phyloP scores from a whole-genome alignment of 1,140 invertebrate genomes.

The Micrasema minimum region DNA sequence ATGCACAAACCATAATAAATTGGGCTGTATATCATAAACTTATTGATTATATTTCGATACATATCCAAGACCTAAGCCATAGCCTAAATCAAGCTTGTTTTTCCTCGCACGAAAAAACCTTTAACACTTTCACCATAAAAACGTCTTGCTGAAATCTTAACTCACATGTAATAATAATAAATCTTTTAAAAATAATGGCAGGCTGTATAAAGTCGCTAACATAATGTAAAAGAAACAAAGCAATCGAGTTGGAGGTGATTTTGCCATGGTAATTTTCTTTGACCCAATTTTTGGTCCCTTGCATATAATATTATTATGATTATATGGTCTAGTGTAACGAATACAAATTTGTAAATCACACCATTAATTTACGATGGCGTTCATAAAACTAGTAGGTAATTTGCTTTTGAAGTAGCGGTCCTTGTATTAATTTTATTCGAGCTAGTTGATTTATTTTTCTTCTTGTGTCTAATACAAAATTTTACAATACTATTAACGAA shows the following conservation, averaged over 20 bases:
- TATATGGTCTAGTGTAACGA: too few species aligned
- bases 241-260: not conserved
- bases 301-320: too few species aligned
- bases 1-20: not conserved
- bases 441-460: too few species aligned
- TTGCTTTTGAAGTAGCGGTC: too few species aligned
- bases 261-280: not conserved
- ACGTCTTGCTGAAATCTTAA: conserved; percentile 18
- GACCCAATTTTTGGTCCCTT: not conserved
- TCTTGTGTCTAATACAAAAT: too few species aligned
- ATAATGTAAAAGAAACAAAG: not conserved
- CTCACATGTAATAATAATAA: conserved; percentile 28
- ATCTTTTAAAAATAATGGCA: conserved; percentile 3
- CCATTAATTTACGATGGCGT: too few species aligned
- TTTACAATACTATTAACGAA: too few species aligned
- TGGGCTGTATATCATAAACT: conserved; percentile 9
- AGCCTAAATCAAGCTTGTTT: not conserved
- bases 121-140: conserved; percentile 19
- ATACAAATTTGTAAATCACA: too few species aligned
- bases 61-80: not conserved
- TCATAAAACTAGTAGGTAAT: too few species aligned
- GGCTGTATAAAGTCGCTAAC: too few species aligned
- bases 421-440: too few species aligned
- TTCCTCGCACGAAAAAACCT: conserved; percentile 20
- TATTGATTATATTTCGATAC: too few species aligned